Percentiles rank a stretch among this genome's conserved stretches.
phyloP scores from a whole-genome alignment of 2,888 invertebrate species.

The Agonopterix heracliana region DNA sequence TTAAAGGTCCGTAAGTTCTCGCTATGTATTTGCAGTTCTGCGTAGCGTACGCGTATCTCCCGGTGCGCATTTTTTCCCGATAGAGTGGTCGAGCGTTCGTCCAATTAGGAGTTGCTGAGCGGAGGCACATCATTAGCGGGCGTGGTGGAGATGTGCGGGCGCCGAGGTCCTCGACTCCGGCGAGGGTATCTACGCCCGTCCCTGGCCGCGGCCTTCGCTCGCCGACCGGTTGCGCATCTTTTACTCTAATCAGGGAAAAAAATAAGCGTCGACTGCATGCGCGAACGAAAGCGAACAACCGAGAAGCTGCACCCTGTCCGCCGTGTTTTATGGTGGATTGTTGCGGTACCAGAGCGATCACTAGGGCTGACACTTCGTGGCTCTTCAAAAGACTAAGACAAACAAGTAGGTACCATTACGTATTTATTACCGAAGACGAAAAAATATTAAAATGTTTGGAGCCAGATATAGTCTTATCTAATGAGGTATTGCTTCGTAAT shows the following conservation, averaged over 20 bases:
- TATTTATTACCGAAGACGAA: no score
- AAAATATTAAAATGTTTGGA: no score
- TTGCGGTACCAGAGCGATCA: slow-evolving; percentile 49
- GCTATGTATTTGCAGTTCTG: slow-evolving; percentile 43
- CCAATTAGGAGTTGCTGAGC: slow-evolving; percentile 68
- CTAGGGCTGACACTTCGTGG: slow-evolving; percentile 25
- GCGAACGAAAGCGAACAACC: slow-evolving; percentile 66
- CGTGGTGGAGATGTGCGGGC: slow-evolving; percentile 29
- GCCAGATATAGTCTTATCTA: no score
- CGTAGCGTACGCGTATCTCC: slow-evolving; percentile 33
- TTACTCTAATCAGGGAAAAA: slow-evolving; percentile 71
- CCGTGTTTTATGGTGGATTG: slow-evolving; percentile 63
- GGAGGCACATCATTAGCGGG: slow-evolving; percentile 67
- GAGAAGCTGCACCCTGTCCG: slow-evolving; percentile 48
- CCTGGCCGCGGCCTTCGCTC: slow-evolving; percentile 64
- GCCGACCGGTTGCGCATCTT: slow-evolving; percentile 71
- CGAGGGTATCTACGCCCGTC: slow-evolving; percentile 31
- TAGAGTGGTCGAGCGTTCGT: slow-evolving; percentile 50
- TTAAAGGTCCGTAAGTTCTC: slow-evolving; percentile 31
- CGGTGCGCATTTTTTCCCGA: slow-evolving; percentile 53
- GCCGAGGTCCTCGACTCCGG: slow-evolving; percentile 33
- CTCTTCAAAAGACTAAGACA: no score
- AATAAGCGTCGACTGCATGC: slow-evolving; percentile 55
- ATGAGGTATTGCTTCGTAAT: no score
- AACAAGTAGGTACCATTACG: no score